Evolutionary conservation across 2,113 vertebrate species (phyloP).

Genomic region (Hiodon alosoides): DNA sequence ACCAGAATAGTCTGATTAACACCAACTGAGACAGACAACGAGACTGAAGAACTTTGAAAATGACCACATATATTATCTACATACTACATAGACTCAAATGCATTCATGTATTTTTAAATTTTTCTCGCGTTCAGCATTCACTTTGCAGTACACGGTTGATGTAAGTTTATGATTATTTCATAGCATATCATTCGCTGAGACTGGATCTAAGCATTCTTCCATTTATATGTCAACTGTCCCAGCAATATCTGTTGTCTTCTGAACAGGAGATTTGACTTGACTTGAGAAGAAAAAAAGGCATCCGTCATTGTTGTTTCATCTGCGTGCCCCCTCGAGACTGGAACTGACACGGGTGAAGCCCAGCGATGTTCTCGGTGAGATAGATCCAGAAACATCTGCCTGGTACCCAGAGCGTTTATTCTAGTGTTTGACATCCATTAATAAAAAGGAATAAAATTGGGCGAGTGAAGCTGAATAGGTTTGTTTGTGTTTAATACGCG

Average conservation of each 20-base stretch:
- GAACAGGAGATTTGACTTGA: conserved; percentile 35
- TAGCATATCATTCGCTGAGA: too few relatives aligned
- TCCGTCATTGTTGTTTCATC: conserved; percentile 42
- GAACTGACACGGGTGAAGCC: conserved; percentile 40
- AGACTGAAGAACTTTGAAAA: too few relatives aligned
- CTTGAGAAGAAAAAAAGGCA: conserved; percentile 47
- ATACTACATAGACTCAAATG: too few relatives aligned
- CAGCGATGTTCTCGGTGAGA: conserved; percentile 14
- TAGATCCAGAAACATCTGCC: conserved; percentile 7
- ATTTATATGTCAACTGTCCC: conserved; percentile 58
- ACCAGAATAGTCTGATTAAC: neutral
- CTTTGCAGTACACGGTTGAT: too few relatives aligned
- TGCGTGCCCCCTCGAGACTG: conserved; percentile 26
- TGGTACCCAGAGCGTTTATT: neutral
- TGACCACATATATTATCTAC: too few relatives aligned
- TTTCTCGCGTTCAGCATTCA: too few relatives aligned
- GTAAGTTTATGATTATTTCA: too few relatives aligned
- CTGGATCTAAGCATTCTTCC: conserved; percentile 42
- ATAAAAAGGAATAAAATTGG: neutral
- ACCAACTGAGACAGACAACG: too few relatives aligned
- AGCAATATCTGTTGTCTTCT: conserved; percentile 39
- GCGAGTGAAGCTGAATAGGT: too few relatives aligned
- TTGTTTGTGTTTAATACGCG: too few relatives aligned
- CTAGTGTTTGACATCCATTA: neutral
- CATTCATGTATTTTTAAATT: too few relatives aligned